phyloP scores from a whole-genome alignment of 2,888 invertebrate genomes.

The Smittia aterrima region DNA sequence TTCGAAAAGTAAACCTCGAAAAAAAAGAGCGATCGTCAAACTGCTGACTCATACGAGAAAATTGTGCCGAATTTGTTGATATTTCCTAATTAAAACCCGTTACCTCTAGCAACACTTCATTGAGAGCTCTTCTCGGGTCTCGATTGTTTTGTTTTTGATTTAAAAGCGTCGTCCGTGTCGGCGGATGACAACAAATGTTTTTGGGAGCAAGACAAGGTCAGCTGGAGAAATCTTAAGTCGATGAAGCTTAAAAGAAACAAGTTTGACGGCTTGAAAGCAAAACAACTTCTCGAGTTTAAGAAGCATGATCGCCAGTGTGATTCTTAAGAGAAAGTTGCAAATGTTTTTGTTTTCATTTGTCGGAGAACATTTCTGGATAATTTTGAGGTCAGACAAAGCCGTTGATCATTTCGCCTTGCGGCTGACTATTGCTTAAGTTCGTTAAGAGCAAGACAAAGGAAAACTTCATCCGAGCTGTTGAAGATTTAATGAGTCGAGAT shows the following conservation, averaged over 20 bases:
- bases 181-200: neutral
- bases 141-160: too few species aligned
- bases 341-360: neutral
- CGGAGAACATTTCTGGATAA: neutral
- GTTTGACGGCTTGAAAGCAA: neutral
- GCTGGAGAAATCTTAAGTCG: neutral
- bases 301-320: neutral
- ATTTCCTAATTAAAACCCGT: neutral
- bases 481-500: too few species aligned
- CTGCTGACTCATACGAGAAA: neutral
- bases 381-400: neutral
- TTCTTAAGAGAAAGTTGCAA: conserved; percentile 7
- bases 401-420: too few species aligned
- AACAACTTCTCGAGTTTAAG: neutral
- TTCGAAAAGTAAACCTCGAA: neutral
- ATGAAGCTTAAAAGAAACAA: neutral
- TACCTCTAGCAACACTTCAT: neutral
- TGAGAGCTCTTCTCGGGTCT: neutral
- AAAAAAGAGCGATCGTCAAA: neutral
- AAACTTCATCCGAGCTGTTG: too few species aligned
- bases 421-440: too few species aligned
- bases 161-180: too few species aligned
- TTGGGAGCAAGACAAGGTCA: neutral
- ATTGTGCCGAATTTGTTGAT: neutral
- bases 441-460: too few species aligned